Conservation (phyloP, 1,140 invertebrate genomes). For the Macrotrachela quadricornifera region DNA sequence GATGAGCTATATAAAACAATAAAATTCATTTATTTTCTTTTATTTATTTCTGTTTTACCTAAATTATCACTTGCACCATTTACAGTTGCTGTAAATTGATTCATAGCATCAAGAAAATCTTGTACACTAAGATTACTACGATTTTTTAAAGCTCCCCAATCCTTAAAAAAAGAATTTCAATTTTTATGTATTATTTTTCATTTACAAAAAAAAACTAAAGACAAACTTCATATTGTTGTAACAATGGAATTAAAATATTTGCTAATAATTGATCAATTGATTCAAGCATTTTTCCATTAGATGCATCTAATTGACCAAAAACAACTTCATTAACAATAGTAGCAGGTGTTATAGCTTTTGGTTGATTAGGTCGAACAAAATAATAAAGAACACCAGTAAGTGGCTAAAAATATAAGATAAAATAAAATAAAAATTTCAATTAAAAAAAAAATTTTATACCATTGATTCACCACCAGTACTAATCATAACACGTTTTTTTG, state of each 20-base stretch:
- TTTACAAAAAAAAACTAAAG: no score
- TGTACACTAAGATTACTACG: conserved; percentile 16
- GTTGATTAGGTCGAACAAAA: conserved; percentile 56
- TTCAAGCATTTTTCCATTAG: conserved; percentile 53
- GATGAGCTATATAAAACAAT: conserved; percentile 6
- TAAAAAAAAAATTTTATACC: neutral
- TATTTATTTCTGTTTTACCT: conserved; percentile 9
- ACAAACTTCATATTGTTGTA: conserved; percentile 11
- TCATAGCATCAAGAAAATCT: conserved; percentile 27
- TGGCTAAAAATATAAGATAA: conserved; percentile 32
- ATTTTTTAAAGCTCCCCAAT: conserved; percentile 9
- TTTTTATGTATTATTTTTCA: no score
- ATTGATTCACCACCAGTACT: neutral
- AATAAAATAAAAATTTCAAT: neutral
- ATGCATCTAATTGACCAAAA: conserved; percentile 58
- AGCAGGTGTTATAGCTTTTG: conserved; percentile 53
- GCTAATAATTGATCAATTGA: conserved; percentile 64
- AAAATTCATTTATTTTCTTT: no score
- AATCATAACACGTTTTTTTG: conserved; percentile 1
- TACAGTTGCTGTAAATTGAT: conserved; percentile 25
- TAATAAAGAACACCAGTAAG: conserved; percentile 69
- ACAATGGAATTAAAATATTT: conserved; percentile 49
- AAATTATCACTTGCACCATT: conserved; percentile 22
- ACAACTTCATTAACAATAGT: conserved; percentile 57
- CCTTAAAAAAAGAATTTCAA: conserved; percentile 15